Conservation (phyloP, 2,113 vertebrate genomes). For the Melierax canorus region DNA sequence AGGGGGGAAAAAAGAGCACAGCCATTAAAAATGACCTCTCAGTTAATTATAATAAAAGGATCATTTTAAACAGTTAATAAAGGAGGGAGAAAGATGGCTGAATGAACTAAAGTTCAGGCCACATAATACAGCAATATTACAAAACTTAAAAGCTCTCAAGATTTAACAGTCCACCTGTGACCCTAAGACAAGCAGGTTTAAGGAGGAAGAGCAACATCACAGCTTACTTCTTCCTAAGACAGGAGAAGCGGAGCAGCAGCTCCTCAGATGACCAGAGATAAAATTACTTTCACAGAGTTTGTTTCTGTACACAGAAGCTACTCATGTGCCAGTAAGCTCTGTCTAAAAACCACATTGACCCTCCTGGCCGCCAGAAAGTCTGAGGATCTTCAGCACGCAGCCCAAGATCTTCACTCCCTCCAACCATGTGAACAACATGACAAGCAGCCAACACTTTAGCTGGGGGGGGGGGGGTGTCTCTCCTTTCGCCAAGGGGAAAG, state of each 20-base stretch:
- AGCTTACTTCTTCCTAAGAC: neutral
- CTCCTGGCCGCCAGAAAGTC: neutral
- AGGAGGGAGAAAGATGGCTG: neutral
- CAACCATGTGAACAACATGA: accelerated
- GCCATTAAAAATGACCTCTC: neutral
- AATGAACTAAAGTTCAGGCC: neutral
- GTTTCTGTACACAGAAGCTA: neutral
- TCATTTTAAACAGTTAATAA: neutral
- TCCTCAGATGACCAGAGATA: neutral
- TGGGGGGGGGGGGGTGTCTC: too few relatives aligned
- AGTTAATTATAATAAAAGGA: neutral
- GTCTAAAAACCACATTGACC: neutral
- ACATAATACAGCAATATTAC: neutral
- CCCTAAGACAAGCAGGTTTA: neutral
- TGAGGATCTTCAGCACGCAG: neutral
- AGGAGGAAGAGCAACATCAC: neutral
- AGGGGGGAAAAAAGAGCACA: neutral
- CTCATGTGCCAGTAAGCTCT: neutral
- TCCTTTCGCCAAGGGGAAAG: neutral
- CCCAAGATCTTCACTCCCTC: neutral
- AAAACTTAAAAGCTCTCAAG: neutral
- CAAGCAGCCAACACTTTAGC: neutral
- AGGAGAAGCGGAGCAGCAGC: neutral
- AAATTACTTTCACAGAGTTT: neutral
- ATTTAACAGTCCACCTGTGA: neutral